Base-by-base conservation (phyloP, 1,140 invertebrate genomes). In the Bactericera cockerelli region DNA sequence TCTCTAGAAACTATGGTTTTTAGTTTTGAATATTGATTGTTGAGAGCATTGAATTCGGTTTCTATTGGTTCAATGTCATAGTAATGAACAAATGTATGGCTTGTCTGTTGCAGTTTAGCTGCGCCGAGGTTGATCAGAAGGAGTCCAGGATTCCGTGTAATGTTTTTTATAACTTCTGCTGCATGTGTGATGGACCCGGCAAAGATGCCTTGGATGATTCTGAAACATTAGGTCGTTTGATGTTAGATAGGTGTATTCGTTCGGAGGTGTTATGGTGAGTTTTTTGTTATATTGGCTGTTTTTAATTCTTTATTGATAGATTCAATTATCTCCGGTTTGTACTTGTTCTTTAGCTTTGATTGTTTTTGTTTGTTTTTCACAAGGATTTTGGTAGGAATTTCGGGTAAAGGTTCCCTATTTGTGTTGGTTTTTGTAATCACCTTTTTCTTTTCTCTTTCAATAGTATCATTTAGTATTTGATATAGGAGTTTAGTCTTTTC, bases 301-400 rank as follows among this genome's bases (percentile, higher is more conserved):
- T 49, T 49, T n/a, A 4, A 6, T 10, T 49, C 22, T 6, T 4
- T 49, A 16, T 49, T 3, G n/a, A 49, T n/a, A n/a, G 8, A 10
- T n/a, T 4, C 42, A 10, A 16, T 13, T 31, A 13, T 31, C 19
- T 49, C 42, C 22, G 3, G 6, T n/a, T 49, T 49, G n/a, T 19
- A 49, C 22, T 49, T 49, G 19, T 49, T 49, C 3, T n/a, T n/a
- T 6, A 16, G 3, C 19, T 49, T 22, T 4, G 4, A 6, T 49
- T 49, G 42, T 49, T 49, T 49, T 22, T 49, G 22, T 49, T 49
- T 49, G 42, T 49, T 19, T 16, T 49, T 49, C 6, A 49, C 42
- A n/a, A 49, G 19, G 4, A 49, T 16, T 49, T 49, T 16, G 8
- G n/a, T 6, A 22, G 42, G 42, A 10, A 49, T 10, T 4, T 49